Percentiles rank a stretch among this genome's conserved stretches.
Conservation (phyloP, 23 tunicate species). For the Trididemnum clinides region DNA sequence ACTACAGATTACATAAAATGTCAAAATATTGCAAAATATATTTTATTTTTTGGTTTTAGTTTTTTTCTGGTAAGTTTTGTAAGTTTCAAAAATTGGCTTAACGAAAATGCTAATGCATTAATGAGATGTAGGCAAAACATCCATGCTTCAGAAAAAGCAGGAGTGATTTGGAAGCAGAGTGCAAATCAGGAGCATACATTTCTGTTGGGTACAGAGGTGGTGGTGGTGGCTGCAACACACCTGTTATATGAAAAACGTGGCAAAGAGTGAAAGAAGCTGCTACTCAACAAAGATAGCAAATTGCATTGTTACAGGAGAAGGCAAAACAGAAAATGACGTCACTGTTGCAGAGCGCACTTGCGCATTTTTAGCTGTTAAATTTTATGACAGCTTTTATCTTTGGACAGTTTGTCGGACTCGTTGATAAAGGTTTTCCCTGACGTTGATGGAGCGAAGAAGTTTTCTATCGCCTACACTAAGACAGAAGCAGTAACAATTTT, state of each 20-base stretch:
- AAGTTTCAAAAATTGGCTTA: not conserved
- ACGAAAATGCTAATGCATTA: not conserved
- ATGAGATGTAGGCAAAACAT: no score
- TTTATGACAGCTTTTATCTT: conserved; percentile 12
- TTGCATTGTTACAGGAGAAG: conserved; percentile 17
- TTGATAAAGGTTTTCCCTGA: conserved; percentile 26
- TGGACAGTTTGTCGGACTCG: conserved; percentile 1
- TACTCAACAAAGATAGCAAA: conserved; percentile 24
- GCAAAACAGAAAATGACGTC: conserved; percentile 23
- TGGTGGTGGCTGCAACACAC: conserved; percentile 1
- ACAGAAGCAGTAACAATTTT: conserved; percentile 26
- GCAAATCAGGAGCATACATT: not conserved
- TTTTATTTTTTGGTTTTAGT: no score
- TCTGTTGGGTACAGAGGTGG: not conserved
- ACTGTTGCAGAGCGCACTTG: conserved; percentile 33
- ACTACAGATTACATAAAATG: no score
- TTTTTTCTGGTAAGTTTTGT: no score
- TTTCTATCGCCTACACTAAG: conserved; percentile 8
- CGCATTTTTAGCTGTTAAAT: conserved; percentile 27
- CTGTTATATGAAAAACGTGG: conserved; percentile 30
- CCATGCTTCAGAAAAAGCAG: not conserved
- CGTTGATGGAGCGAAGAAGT: conserved; percentile 15
- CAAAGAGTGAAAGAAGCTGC: conserved; percentile 41
- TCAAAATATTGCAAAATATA: no score
- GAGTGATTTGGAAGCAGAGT: not conserved